Conservation (phyloP, 2,888 invertebrate species). For the Cheilosia soror region DNA sequence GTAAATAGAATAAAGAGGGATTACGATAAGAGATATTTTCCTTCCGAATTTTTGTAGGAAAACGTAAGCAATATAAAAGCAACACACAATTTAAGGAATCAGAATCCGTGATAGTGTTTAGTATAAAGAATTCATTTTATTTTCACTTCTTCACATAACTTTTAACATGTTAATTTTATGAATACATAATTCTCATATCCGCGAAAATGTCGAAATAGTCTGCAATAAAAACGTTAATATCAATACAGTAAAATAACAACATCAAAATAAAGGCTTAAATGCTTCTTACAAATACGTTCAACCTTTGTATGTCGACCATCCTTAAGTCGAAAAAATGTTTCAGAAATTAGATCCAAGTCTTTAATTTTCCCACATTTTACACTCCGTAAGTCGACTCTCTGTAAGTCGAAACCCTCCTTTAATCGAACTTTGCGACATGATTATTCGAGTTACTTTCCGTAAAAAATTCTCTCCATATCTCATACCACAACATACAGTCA, state of each 20-base stretch:
- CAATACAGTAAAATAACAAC: slow-evolving; percentile 1
- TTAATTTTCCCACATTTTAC: too few species aligned
- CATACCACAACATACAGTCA: too few species aligned
- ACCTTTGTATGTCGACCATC: too few species aligned
- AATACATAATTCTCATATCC: not conserved
- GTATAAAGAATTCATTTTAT: slow-evolving; percentile 5
- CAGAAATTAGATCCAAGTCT: too few species aligned
- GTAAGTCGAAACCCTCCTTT: too few species aligned
- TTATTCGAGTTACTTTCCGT: too few species aligned
- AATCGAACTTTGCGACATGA: too few species aligned
- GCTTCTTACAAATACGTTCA: too few species aligned
- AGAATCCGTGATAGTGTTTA: not conserved
- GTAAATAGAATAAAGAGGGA: slow-evolving; percentile 18
- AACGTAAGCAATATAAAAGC: not conserved
- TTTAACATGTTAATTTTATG: slow-evolving; percentile 16
- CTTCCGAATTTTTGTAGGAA: not conserved
- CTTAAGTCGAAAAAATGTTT: too few species aligned
- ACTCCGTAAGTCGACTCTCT: too few species aligned
- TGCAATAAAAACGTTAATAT: slow-evolving; percentile 39
- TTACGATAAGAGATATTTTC: slow-evolving; percentile 35
- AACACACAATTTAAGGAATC: not conserved
- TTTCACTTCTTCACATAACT: slow-evolving; percentile 32
- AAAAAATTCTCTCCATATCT: too few species aligned
- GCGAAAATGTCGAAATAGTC: slow-evolving; percentile 11
- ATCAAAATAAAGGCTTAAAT: too few species aligned